Evolutionary conservation across 1,140 invertebrate genomes (phyloP).

Genomic region (Geopemphigus sp.): DNA sequence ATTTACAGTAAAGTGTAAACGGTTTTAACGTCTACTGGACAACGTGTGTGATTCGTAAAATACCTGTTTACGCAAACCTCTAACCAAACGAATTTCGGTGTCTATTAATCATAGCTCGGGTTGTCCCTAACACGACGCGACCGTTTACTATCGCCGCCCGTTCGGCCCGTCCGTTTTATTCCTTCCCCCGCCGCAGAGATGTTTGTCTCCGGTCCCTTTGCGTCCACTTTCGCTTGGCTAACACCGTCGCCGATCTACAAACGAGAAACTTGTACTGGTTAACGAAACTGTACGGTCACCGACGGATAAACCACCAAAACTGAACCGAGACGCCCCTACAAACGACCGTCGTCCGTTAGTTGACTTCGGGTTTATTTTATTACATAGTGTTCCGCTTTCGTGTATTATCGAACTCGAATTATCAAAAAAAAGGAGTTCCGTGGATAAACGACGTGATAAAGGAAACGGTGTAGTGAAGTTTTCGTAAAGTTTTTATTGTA

Average conservation of each 20-base stretch:
- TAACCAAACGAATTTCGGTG: slow-evolving; percentile 6
- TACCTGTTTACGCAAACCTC: neutral
- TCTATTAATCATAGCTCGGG: slow-evolving; percentile 30
- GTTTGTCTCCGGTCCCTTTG: neutral
- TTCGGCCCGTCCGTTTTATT: slow-evolving; percentile 18
- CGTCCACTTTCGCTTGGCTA: slow-evolving; percentile 18
- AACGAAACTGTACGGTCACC: neutral
- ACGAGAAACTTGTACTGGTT: slow-evolving; percentile 6
- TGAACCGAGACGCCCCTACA: neutral
- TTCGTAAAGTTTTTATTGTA: no score
- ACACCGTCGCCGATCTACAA: neutral
- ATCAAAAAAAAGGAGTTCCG: no score
- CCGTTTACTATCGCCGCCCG: slow-evolving; percentile 10
- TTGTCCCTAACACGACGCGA: slow-evolving; percentile 20
- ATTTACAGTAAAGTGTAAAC: neutral
- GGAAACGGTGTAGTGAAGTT: no score
- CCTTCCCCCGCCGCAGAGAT: neutral
- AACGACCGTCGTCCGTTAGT: no score
- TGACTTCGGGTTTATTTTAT: no score
- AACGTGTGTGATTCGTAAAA: neutral
- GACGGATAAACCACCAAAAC: slow-evolving; percentile 16
- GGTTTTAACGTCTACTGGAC: neutral
- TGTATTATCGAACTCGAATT: no score
- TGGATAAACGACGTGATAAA: no score
- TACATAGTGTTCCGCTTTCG: no score